Conservation (phyloP, 2,113 vertebrate species). For the Eira barbara region DNA sequence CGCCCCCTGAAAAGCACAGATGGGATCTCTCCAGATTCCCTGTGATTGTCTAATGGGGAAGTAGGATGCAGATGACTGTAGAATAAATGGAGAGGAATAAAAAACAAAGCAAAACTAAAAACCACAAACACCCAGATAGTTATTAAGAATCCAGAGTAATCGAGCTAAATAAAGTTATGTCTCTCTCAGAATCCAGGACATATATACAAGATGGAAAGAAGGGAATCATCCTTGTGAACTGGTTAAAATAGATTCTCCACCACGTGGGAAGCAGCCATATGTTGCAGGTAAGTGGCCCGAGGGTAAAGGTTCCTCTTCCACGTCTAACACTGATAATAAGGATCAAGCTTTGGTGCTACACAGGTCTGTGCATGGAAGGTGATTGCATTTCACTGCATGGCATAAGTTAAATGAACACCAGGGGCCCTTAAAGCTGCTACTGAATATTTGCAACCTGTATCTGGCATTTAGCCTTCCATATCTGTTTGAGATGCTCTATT, state of each 20-base stretch:
- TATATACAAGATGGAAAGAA: background rate
- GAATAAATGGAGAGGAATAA: slow-evolving; percentile 45
- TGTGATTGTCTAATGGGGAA: slow-evolving; percentile 66
- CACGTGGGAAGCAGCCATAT: background rate
- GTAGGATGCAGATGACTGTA: slow-evolving; percentile 41
- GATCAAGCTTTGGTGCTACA: background rate
- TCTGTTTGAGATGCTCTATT: slow-evolving; percentile 10
- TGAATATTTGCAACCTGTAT: background rate
- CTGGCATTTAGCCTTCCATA: background rate
- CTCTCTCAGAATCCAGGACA: background rate
- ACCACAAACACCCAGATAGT: background rate
- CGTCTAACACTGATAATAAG: background rate
- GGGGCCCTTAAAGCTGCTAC: background rate
- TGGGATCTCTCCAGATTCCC: slow-evolving; percentile 66
- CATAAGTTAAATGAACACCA: background rate
- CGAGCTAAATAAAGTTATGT: background rate
- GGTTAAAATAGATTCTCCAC: background rate
- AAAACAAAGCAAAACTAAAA: background rate
- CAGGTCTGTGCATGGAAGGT: background rate
- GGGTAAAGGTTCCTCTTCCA: background rate
- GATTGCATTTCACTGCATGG: background rate
- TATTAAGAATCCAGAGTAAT: background rate
- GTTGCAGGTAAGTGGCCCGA: background rate
- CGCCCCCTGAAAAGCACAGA: slow-evolving; percentile 69
- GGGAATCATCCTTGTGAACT: background rate